phyloP scores from a whole-genome alignment of 2,113 vertebrate species.

The Pelmatolapia mariae region DNA sequence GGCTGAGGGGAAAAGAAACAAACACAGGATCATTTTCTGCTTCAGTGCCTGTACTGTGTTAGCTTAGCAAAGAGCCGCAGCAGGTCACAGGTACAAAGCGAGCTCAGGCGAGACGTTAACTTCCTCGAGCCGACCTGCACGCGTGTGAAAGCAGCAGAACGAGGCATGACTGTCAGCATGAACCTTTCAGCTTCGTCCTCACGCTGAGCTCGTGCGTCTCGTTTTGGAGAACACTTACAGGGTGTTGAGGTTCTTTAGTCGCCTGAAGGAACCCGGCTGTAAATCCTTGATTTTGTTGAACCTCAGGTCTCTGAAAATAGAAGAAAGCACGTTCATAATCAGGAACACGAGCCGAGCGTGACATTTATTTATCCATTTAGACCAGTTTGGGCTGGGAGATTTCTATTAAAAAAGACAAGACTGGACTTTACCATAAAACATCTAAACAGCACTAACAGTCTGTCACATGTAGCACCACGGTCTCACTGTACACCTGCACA shows the following conservation, averaged over 20 bases:
- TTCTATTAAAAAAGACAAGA: background rate
- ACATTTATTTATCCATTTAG: background rate
- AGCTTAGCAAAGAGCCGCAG: background rate
- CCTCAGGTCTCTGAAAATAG: constrained; percentile 84
- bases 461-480: background rate
- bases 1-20: constrained; percentile 68
- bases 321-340: background rate
- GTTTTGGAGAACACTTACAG: constrained; percentile 81
- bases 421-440: background rate
- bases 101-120: constrained; percentile 43
- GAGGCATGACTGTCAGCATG: background rate
- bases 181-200: background rate
- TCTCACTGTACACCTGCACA: background rate
- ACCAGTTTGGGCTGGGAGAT: background rate
- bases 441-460: background rate
- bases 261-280: constrained; percentile 84
- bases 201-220: background rate
- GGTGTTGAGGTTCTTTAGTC: constrained; percentile 91
- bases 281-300: constrained; percentile 98
- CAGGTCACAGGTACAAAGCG: constrained; percentile 21
- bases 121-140: constrained; percentile 40
- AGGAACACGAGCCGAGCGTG: rapidly evolving
- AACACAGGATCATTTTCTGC: background rate
- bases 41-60: background rate
- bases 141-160: constrained; percentile 23